phyloP scores from a whole-genome alignment of 2,797 vertebrate genomes.

The Poeciliopsis turneri region DNA sequence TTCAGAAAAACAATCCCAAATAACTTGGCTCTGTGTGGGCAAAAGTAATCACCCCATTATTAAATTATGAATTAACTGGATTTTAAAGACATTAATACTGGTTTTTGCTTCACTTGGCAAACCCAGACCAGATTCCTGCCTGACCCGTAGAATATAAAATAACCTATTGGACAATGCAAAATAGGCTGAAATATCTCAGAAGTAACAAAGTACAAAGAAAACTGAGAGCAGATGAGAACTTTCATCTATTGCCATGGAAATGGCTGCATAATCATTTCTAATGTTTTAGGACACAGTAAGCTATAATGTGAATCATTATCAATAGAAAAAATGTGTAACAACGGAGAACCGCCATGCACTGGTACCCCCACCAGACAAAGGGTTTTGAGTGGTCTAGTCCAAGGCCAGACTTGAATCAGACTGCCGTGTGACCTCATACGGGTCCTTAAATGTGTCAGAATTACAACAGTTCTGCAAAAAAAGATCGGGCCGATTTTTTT shows the following conservation, averaged over 20 bases:
- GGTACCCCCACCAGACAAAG: not conserved
- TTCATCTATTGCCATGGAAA: not conserved
- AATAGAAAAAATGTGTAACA: not conserved
- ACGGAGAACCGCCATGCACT: not conserved
- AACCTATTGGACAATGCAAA: not conserved
- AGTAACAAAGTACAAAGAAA: not conserved
- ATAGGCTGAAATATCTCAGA: not conserved
- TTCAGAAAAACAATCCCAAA: not conserved
- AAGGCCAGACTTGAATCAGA: not conserved
- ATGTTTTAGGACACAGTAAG: not conserved
- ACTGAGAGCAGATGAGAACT: not conserved
- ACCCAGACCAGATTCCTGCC: not conserved
- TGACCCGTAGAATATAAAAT: not conserved
- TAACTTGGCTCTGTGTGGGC: not conserved
- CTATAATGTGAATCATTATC: not conserved
- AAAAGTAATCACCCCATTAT: not conserved
- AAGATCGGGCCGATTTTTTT: not conserved
- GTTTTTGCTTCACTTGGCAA: too few relatives aligned
- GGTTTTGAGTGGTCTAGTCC: not conserved
- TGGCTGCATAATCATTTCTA: not conserved
- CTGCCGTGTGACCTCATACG: too few relatives aligned
- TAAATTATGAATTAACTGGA: too few relatives aligned
- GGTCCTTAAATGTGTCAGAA: not conserved
- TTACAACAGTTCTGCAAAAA: not conserved
- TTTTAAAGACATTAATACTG: too few relatives aligned